Percentiles rank a stretch among this genome's conserved stretches.
These are phyloP conservation scores for Cataglyphis altisquamis DNA, from an alignment of 2,888 invertebrate genomes.

Conservation along the genomic window DNA sequence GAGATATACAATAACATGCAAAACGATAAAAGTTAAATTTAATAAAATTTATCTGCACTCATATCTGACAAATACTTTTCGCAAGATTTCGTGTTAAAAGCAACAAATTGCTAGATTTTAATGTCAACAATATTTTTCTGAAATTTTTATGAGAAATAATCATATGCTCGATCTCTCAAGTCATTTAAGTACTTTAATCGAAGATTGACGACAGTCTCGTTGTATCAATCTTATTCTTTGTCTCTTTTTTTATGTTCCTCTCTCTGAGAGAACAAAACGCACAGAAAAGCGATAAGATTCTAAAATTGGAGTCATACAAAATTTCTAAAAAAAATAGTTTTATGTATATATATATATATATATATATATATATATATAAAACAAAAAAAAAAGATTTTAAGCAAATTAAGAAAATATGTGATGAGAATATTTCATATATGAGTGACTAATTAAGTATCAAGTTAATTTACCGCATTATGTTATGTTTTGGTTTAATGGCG, in stretches of 20 bases:
- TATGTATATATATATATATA: background rate
- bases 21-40: slow-evolving; percentile 18
- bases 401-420: background rate
- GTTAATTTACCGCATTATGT: slow-evolving; percentile 26
- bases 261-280: background rate
- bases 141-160: slow-evolving; percentile 77
- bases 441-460: background rate
- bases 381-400: background rate
- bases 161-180: slow-evolving; percentile 19
- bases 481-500: slow-evolving; percentile 43
- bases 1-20: background rate
- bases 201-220: slow-evolving; percentile 21
- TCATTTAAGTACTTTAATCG: slow-evolving; percentile 37
- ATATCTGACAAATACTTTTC: background rate
- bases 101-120: slow-evolving; percentile 72
- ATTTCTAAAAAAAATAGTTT: background rate
- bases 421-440: background rate
- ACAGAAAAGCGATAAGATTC: background rate
- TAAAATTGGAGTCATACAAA: background rate
- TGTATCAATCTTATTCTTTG: slow-evolving; percentile 20
- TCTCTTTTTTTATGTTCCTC: background rate
- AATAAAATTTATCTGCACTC: background rate
- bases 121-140: slow-evolving; percentile 66
- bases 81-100: slow-evolving; percentile 29
- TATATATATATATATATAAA: background rate